Percentiles rank a stretch among this genome's conserved stretches.
These are phyloP conservation scores for Lophotis ruficrista DNA, from an alignment of 2,113 vertebrate species.

Conservation along the genomic window DNA sequence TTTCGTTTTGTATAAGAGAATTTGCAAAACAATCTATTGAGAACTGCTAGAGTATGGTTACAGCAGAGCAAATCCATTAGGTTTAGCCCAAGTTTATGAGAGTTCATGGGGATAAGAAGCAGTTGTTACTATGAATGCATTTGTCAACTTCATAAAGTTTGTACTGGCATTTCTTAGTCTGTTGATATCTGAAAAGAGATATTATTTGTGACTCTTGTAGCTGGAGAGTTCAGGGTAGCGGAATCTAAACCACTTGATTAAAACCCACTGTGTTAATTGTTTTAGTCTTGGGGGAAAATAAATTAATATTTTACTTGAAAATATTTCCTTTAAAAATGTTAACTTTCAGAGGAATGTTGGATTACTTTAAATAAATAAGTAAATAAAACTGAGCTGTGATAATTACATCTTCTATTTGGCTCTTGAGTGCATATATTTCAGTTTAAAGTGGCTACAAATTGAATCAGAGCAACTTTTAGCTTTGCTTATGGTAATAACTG, in stretches of 20 bases:
- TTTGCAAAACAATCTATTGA: background rate
- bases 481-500: constrained; percentile 9
- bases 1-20: background rate
- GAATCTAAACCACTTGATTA: constrained; percentile 43
- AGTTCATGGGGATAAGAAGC: background rate
- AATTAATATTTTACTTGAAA: constrained; percentile 1
- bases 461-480: background rate
- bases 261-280: constrained; percentile 51
- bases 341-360: background rate
- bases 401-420: background rate
- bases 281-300: background rate
- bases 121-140: background rate
- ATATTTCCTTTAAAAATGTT: constrained; percentile 16
- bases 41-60: background rate
- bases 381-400: background rate
- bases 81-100: constrained; percentile 4
- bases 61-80: background rate
- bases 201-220: background rate
- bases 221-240: background rate
- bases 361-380: constrained; percentile 2
- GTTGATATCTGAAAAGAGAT: constrained; percentile 5
- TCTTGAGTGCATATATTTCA: background rate
- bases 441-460: constrained; percentile 12
- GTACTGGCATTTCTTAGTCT: constrained; percentile 34
- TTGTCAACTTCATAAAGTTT: constrained; percentile 32